These are phyloP conservation scores for Lutra lutra DNA, from an alignment of 2,797 vertebrate species.

Conservation along the genomic window DNA sequence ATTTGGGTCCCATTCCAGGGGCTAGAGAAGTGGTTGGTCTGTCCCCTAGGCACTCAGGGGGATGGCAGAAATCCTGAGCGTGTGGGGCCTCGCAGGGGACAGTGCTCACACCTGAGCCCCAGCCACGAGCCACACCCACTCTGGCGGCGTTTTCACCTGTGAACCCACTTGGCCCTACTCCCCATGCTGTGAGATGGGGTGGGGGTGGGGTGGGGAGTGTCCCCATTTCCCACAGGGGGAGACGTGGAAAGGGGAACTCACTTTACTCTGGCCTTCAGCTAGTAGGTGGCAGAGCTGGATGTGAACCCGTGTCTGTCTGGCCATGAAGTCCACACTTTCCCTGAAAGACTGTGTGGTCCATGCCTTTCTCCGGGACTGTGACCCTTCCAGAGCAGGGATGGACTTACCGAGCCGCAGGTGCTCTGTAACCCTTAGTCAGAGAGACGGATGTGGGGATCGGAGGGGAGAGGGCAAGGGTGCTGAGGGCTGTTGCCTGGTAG, in stretches of 20 bases:
- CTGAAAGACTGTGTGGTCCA: background rate
- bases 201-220: too few relatives aligned
- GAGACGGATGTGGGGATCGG: fast-evolving
- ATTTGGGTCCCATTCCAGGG: background rate
- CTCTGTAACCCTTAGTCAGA: too few relatives aligned
- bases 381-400: background rate
- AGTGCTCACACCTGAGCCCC: background rate
- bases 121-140: background rate
- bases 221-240: background rate
- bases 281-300: background rate
- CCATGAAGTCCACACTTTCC: background rate
- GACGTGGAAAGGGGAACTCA: background rate
- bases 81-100: fast-evolving
- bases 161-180: background rate
- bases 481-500: background rate
- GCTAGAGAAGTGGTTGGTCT: background rate
- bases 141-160: fast-evolving
- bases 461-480: fast-evolving
- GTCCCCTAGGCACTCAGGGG: fast-evolving
- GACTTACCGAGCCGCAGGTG: fast-evolving
- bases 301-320: background rate
- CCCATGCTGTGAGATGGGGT: fast-evolving
- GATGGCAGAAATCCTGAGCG: fast-evolving
- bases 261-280: background rate
- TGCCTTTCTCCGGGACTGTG: background rate